Percentiles rank a stretch among this genome's conserved stretches.
Evolutionary conservation across 2,797 vertebrate genomes (phyloP).

Genomic region (Crocidura indochinensis): DNA sequence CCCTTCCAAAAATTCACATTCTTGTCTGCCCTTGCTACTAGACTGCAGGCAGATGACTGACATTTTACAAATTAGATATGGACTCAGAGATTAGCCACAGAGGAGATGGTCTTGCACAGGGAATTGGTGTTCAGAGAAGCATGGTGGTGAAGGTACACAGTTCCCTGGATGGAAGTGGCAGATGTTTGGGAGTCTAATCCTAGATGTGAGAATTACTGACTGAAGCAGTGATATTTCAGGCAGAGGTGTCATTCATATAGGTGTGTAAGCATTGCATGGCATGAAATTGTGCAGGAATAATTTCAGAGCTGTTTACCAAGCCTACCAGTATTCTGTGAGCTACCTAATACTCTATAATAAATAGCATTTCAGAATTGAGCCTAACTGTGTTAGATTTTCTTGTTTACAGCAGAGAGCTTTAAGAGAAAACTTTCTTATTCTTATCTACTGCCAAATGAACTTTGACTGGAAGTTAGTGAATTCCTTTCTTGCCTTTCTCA

Average conservation of each 20-base stretch:
- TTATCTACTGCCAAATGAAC: neutral
- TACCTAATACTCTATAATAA: neutral
- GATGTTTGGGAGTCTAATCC: neutral
- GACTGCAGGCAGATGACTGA: neutral
- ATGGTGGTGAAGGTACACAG: neutral
- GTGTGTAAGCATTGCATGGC: neutral
- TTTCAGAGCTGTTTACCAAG: neutral
- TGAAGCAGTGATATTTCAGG: neutral
- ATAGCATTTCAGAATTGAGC: neutral
- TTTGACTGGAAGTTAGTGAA: slow-evolving; percentile 4
- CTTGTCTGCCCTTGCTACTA: neutral
- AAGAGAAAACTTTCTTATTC: neutral
- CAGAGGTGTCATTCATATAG: neutral
- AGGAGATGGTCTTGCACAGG: rapidly evolving
- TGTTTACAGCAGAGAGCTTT: slow-evolving; percentile 7
- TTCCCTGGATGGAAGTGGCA: neutral
- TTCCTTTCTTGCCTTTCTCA: neutral
- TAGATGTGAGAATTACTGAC: neutral
- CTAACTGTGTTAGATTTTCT: neutral
- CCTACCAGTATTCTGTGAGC: neutral
- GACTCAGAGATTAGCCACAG: neutral
- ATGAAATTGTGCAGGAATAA: neutral
- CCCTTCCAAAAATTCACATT: neutral
- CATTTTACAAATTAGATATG: neutral
- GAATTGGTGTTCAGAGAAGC: neutral